phyloP scores from a whole-genome alignment of 2,113 vertebrate species.

The Poecilia latipinna region DNA sequence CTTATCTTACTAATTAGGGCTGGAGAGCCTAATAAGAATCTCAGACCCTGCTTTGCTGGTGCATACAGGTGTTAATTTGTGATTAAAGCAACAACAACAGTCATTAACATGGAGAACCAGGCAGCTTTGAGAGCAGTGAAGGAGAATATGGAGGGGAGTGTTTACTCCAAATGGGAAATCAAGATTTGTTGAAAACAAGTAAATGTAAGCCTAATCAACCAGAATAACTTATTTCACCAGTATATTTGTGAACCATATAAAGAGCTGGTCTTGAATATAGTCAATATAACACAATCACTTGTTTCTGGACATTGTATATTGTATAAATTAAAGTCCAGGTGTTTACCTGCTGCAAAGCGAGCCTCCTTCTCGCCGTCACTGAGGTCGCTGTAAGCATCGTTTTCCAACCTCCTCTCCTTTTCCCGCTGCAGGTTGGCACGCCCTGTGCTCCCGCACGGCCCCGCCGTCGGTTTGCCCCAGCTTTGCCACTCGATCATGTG shows the following conservation, averaged over 20 bases:
- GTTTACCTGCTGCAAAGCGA: slow-evolving; percentile 92
- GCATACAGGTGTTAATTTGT: neutral
- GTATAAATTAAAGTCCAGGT: neutral
- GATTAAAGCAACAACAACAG: slow-evolving; percentile 7
- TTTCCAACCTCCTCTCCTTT: slow-evolving; percentile 88
- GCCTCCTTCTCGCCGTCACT: slow-evolving; percentile 98
- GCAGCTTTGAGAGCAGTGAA: neutral
- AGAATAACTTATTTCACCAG: neutral
- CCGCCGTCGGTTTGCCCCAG: slow-evolving; percentile 86
- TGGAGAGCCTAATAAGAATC: neutral
- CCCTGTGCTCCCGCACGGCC: slow-evolving; percentile 68
- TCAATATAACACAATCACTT: too few species aligned
- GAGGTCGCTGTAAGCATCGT: slow-evolving; percentile 93
- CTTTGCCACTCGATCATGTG: slow-evolving; percentile 99
- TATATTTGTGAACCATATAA: neutral
- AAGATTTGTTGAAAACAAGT: neutral
- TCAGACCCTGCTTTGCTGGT: neutral
- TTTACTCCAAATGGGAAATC: slow-evolving; percentile 10
- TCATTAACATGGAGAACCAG: slow-evolving; percentile 12
- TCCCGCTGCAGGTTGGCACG: slow-evolving; percentile 86
- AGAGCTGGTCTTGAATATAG: neutral
- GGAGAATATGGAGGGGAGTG: neutral
- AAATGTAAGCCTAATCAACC: neutral
- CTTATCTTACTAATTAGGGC: neutral
- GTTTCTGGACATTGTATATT: too few species aligned